Evolutionary conservation across 2,888 invertebrate genomes (phyloP).

Genomic region (Lydus trimaculatus): DNA sequence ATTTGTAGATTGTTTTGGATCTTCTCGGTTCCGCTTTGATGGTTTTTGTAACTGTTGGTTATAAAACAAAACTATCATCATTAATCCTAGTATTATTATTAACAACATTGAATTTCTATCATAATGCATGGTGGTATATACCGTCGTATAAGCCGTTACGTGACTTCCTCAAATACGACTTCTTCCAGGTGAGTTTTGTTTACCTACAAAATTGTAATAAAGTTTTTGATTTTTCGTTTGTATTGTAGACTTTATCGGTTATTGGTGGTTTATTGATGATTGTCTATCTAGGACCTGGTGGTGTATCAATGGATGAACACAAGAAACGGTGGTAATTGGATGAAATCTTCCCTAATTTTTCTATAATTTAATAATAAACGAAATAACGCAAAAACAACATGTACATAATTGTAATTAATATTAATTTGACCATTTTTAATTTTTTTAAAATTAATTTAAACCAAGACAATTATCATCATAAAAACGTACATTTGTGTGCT

Average conservation of each 20-base stretch:
- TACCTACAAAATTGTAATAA: no score
- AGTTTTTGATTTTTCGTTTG: no score
- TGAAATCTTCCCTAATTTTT: slow-evolving; percentile 15
- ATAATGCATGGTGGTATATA: slow-evolving; percentile 98
- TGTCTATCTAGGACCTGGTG: slow-evolving; percentile 97
- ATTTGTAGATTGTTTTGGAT: slow-evolving; percentile 88
- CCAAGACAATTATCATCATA: neutral
- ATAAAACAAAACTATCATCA: slow-evolving; percentile 98
- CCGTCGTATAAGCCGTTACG: slow-evolving; percentile 94
- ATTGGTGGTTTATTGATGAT: slow-evolving; percentile 98
- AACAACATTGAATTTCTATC: slow-evolving; percentile 90
- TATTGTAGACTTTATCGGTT: slow-evolving; percentile 94
- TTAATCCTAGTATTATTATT: slow-evolving; percentile 91
- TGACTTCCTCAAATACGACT: slow-evolving; percentile 99
- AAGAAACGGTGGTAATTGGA: slow-evolving; percentile 93
- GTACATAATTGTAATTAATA: slow-evolving; percentile 14
- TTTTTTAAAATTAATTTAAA: neutral
- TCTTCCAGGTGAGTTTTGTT: slow-evolving; percentile 99
- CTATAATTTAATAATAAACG: slow-evolving; percentile 2
- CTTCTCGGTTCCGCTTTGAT: slow-evolving; percentile 93
- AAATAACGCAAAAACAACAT: neutral
- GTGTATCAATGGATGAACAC: slow-evolving; percentile 99
- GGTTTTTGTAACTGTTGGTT: slow-evolving; percentile 95
- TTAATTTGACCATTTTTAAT: neutral
- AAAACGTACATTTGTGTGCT: slow-evolving; percentile 27